Evolutionary conservation across 1,140 invertebrate genomes (phyloP), one percentile per base, ranked within the genome.

Genomic region (Elymnias hypermnestra): DNA sequence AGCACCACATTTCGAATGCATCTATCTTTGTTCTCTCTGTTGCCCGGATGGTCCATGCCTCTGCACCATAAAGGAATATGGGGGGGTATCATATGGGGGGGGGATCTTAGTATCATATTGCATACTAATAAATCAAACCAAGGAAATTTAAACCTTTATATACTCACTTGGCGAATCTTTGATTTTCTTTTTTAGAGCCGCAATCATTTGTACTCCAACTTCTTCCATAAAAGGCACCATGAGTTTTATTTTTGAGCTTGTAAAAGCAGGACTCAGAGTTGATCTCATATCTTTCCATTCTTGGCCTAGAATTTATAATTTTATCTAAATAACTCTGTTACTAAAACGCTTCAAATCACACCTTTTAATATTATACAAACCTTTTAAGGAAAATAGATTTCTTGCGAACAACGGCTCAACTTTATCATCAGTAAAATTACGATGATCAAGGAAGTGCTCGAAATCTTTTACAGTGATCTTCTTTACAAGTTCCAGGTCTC

Each of bases 251-350:
- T 89, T 89, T 12, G 81, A 82, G 1, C 86, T 75, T 0, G 89
- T 90, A 46, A 89, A 90, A 0, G 83, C 76, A 0, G 89, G 89
- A 19, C 83, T 88, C 6, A 90, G 37, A 0, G 86, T 87, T 0
- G 83, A 78, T 1, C 89, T 61, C 82, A 90, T 88, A 41, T 52
- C 54, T 46, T 54, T 58, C 53, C 54, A 63, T 31, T 59, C 49
- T n/a, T 55, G 44, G 19, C 47, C 55, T 21, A 21, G 19, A 21
- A 21, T 21, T 21, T 4, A 21, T 4, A 21, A 21, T 21, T 4
- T 21, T 21, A 4, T 21, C 6, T 3, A 21, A 21, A 6, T 6
- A 4, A 21, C 6, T 21, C 19, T 4, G 19, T 6, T 21, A 21
- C 19, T 6, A 21, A 21, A 6, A 4, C 3, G 19, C 19, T 21